Conservation (phyloP, 2,888 invertebrate genomes). For the Dynastes hyllus region DNA sequence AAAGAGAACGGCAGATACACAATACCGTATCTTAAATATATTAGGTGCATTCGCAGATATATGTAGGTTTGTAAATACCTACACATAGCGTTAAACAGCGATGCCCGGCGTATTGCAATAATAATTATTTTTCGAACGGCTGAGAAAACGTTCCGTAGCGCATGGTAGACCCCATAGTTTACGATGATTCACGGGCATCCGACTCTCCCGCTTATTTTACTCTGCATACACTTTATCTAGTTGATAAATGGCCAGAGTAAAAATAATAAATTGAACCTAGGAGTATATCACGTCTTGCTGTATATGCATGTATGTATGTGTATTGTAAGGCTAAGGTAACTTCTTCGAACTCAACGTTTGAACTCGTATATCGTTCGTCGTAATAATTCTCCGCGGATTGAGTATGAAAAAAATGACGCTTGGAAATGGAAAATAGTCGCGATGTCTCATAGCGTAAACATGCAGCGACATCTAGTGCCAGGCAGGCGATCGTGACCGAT, state of each 20-base stretch:
- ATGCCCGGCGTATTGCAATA: background rate
- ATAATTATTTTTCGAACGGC: background rate
- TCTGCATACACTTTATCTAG: slow-evolving; percentile 37
- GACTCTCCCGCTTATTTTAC: slow-evolving; percentile 2
- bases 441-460: background rate
- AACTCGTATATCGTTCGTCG: slow-evolving; percentile 40
- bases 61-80: slow-evolving; percentile 6
- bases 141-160: background rate
- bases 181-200: slow-evolving; percentile 7
- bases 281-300: slow-evolving; percentile 41
- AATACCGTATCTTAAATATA: slow-evolving; percentile 1
- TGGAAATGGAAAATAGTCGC: slow-evolving; percentile 24
- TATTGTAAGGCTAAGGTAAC: background rate
- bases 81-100: background rate
- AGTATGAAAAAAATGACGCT: slow-evolving; percentile 31
- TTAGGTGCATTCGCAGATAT: background rate
- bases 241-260: slow-evolving; percentile 49
- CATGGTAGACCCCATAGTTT: background rate
- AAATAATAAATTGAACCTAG: slow-evolving; percentile 49
- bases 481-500: slow-evolving; percentile 41
- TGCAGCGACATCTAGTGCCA: slow-evolving; percentile 11
- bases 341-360: slow-evolving; percentile 39
- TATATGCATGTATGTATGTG: background rate
- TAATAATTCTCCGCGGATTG: slow-evolving; percentile 2
- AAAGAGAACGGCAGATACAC: background rate